These are phyloP conservation scores for Oreohelix idahoensis DNA, from an alignment of 1,140 invertebrate species.

Conservation along the genomic window DNA sequence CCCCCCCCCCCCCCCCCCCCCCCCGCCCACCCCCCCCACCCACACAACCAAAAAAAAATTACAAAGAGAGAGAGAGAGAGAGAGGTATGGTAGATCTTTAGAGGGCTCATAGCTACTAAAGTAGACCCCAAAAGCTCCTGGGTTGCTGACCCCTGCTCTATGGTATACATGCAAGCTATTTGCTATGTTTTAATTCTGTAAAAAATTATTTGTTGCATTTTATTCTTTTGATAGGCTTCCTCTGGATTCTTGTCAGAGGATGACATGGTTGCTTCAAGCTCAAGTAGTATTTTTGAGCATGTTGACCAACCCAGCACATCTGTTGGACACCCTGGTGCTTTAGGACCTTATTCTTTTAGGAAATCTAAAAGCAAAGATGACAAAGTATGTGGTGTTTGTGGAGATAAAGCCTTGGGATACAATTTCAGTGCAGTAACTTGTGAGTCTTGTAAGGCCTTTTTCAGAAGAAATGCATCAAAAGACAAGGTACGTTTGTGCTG, in stretches of 20 bases:
- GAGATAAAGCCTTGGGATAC: constrained; percentile 91
- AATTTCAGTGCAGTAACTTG: constrained; percentile 98
- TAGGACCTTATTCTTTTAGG: background rate
- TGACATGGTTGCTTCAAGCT: constrained; percentile 33
- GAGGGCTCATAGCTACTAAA: too few relatives aligned
- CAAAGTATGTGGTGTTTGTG: constrained; percentile 80
- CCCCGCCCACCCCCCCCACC: too few relatives aligned
- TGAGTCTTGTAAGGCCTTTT: constrained; percentile 97
- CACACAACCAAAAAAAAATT: too few relatives aligned
- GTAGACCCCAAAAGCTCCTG: too few relatives aligned
- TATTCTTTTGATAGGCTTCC: constrained; percentile 3
- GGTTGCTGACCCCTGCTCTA: too few relatives aligned
- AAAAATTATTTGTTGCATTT: too few relatives aligned
- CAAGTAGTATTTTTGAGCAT: background rate
- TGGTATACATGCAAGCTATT: too few relatives aligned
- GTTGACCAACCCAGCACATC: background rate
- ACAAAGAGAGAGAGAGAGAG: too few relatives aligned
- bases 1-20: too few relatives aligned
- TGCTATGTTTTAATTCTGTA: too few relatives aligned
- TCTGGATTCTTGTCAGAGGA: constrained; percentile 36
- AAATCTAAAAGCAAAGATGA: constrained; percentile 51
- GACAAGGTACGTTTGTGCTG: constrained; percentile 79
- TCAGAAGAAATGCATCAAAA: constrained; percentile 91
- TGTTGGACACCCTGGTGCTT: background rate
- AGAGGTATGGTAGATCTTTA: too few relatives aligned